Evolutionary conservation across 2,113 vertebrate species (phyloP).

Genomic region (Pygoscelis antarcticus): DNA sequence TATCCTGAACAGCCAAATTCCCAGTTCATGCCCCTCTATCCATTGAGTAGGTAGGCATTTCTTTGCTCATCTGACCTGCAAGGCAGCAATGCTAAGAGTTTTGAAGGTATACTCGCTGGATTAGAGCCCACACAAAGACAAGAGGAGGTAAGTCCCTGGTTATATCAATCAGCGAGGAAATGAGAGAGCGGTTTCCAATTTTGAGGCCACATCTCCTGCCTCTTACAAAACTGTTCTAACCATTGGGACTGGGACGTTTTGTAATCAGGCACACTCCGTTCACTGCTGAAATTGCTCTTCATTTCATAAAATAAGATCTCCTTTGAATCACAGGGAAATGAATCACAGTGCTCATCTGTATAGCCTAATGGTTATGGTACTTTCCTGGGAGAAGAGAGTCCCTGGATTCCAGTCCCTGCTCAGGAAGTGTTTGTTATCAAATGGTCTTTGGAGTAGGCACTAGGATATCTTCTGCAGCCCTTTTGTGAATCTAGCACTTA

Average conservation of each 20-base stretch:
- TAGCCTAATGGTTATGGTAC: neutral
- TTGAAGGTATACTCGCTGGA: neutral
- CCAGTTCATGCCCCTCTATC: neutral
- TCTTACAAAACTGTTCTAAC: neutral
- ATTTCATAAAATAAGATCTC: neutral
- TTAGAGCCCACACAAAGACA: neutral
- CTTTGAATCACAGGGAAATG: neutral
- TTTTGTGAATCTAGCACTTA: neutral
- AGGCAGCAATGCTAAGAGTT: neutral
- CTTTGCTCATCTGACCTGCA: neutral
- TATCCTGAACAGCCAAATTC: neutral
- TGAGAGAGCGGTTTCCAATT: neutral
- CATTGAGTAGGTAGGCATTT: neutral
- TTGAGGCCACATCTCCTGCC: neutral
- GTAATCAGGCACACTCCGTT: neutral
- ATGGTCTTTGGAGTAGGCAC: neutral
- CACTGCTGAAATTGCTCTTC: neutral
- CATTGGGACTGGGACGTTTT: neutral
- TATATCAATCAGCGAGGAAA: neutral
- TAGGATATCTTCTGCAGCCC: neutral
- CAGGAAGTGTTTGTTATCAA: neutral
- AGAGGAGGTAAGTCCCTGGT: neutral
- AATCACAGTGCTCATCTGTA: neutral
- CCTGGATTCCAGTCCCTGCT: neutral
- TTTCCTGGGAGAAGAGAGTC: neutral